Conservation (phyloP, 2,888 invertebrate species). For the Pachymerium ferrugineum region DNA sequence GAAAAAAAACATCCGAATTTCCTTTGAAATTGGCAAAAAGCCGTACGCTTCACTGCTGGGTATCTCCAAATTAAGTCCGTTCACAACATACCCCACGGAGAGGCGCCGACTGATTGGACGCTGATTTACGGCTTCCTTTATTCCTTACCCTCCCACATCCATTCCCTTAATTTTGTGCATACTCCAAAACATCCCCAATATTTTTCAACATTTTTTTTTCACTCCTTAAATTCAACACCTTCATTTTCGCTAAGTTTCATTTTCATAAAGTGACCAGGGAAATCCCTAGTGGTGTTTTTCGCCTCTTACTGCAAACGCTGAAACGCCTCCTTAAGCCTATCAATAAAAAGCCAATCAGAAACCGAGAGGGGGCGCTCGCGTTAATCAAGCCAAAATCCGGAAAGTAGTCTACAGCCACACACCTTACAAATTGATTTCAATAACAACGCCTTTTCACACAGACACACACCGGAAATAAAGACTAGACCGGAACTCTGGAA, state of each 20-base stretch:
- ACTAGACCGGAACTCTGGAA: background rate
- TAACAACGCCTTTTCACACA: slow-evolving; percentile 28
- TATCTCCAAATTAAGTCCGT: slow-evolving; percentile 15
- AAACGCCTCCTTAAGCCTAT: slow-evolving; percentile 15
- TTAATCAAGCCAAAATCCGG: slow-evolving; percentile 28
- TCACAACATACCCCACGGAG: slow-evolving; percentile 12
- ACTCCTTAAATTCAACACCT: too few species aligned
- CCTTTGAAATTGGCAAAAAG: background rate
- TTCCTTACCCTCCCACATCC: background rate
- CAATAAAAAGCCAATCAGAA: slow-evolving; percentile 34
- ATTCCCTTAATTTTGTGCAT: background rate
- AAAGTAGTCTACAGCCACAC: background rate
- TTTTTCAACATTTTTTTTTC: too few species aligned
- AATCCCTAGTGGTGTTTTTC: background rate
- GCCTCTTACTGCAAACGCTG: background rate
- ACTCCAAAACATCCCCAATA: background rate
- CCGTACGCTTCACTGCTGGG: slow-evolving; percentile 2
- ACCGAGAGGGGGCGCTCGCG: slow-evolving; percentile 25
- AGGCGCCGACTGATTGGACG: slow-evolving; percentile 3
- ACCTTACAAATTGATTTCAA: slow-evolving; percentile 34
- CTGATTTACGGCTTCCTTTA: slow-evolving; percentile 1
- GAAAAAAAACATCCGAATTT: background rate
- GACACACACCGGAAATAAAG: background rate
- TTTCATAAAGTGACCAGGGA: background rate
- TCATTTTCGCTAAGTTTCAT: slow-evolving; percentile 11